Base-by-base conservation (phyloP, 2,888 invertebrate genomes). In the Euzetes globulus region DNA sequence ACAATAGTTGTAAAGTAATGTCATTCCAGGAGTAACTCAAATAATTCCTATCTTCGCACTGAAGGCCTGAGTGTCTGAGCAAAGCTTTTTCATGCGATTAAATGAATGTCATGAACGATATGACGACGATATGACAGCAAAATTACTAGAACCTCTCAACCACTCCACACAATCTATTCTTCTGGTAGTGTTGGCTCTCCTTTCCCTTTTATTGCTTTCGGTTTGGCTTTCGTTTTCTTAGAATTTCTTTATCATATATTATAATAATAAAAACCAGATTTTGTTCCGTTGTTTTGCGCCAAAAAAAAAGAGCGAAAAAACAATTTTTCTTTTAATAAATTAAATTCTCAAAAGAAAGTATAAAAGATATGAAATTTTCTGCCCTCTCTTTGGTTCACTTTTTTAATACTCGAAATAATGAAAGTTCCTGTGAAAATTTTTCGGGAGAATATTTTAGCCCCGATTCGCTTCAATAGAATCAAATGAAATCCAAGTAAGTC, bases 41-140 rank as follows among this genome's bases (percentile, higher is more conserved):
- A 68, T 68, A 68, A 68, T 68, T 68, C 22, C 60, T 29, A 33
- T 60, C 60, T 27, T 60, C 60, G 7, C 29, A 55, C 9, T 11
- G 9, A 22, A 33, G 13, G 6, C n/a, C 33, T 41, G 15, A 37
- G 45, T 68, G 68, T 60, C 68, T 68, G 45, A 41, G 68, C 68
- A 68, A 41, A 68, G 68, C 22, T 68, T 68, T 68, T 41, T 68
- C 68, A 45, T 22, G 41, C 68, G 68, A 68, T 68, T 68, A 68
- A 68, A 68, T 68, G 68, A 68, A 68, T 68, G 68, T 68, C 45
- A 22, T 60, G 60, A 60, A 60, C 29, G 50, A 50, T 50, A 50
- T 50, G 50, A 5, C 19, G 68, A 45, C 41, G 41, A 68, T 68
- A 68, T 68, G 68, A 68, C 15, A 68, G 22, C 41, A 1, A 37